A percentile compares a stretch with the other conserved stretches of the same genome.
These are phyloP conservation scores for Rhynchomys soricoides DNA, from an alignment of 2,113 vertebrate genomes.

Conservation along the genomic window DNA sequence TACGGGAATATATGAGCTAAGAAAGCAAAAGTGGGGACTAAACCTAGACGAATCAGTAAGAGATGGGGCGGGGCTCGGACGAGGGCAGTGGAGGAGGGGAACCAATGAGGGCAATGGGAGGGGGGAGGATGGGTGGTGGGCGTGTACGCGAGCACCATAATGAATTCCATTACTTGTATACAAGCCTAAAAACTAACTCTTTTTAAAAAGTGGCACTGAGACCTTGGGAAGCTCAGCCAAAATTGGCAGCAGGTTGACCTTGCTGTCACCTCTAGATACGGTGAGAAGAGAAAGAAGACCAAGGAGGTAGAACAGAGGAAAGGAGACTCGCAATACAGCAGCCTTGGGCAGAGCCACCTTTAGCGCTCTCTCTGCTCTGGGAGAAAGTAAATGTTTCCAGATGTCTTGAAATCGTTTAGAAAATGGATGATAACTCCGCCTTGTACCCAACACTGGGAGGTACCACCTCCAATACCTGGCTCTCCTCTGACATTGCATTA, in stretches of 20 bases:
- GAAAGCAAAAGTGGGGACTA: neutral
- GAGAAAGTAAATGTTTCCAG: neutral
- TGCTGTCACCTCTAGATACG: neutral
- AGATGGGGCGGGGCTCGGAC: neutral
- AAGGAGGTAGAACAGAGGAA: neutral
- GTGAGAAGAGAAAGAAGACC: neutral
- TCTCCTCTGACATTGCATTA: neutral
- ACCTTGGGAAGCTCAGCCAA: neutral
- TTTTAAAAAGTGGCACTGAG: neutral
- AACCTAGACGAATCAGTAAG: neutral
- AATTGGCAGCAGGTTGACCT: neutral
- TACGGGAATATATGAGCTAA: neutral
- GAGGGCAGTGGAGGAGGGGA: neutral
- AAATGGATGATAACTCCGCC: neutral
- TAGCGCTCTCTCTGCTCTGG: neutral
- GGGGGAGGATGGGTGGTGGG: neutral
- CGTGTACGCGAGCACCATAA: accelerated
- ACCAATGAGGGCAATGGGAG: neutral
- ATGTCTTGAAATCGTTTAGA: neutral
- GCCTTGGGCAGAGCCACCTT: neutral
- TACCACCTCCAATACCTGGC: neutral
- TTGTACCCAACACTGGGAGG: neutral
- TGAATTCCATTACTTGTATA: neutral
- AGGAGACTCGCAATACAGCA: neutral
- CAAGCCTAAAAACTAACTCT: neutral